Conservation (phyloP, 2,888 invertebrate genomes). For the Lasioglossum zephyrum region DNA sequence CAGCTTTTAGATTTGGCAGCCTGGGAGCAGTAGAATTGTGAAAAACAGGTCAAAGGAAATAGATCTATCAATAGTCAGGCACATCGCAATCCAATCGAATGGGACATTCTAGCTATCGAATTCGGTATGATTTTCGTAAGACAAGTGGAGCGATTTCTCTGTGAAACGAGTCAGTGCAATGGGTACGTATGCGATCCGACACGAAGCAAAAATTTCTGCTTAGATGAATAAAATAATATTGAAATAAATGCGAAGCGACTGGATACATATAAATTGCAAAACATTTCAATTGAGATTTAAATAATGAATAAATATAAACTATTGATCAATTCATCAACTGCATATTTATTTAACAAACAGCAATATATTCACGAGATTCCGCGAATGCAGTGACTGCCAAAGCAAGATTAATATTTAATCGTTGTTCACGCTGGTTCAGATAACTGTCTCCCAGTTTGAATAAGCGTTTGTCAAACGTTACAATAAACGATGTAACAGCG, state of each 20-base stretch:
- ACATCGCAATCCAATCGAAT: neutral
- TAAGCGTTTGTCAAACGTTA: neutral
- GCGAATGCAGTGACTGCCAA: neutral
- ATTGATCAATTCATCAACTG: neutral
- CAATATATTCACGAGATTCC: neutral
- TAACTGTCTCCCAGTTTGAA: neutral
- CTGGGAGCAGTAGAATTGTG: neutral
- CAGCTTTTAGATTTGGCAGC: neutral
- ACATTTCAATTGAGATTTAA: no score
- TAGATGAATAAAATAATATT: neutral
- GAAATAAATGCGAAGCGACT: neutral
- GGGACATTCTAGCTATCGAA: no score
- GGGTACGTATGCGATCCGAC: no score
- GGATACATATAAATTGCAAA: neutral
- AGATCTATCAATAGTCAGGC: neutral
- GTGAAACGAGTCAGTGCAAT: neutral
- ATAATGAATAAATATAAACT: neutral
- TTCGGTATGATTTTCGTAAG: neutral
- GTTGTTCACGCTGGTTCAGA: neutral
- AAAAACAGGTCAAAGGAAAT: slow-evolving; percentile 1
- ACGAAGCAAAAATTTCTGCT: neutral
- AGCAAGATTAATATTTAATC: neutral
- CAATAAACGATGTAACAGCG: neutral
- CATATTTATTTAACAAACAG: neutral
- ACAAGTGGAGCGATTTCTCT: neutral